Evolutionary conservation across 2,113 vertebrate species (phyloP), one percentile per base, ranked within the genome.

Genomic region (Gymnorhina tibicen): DNA sequence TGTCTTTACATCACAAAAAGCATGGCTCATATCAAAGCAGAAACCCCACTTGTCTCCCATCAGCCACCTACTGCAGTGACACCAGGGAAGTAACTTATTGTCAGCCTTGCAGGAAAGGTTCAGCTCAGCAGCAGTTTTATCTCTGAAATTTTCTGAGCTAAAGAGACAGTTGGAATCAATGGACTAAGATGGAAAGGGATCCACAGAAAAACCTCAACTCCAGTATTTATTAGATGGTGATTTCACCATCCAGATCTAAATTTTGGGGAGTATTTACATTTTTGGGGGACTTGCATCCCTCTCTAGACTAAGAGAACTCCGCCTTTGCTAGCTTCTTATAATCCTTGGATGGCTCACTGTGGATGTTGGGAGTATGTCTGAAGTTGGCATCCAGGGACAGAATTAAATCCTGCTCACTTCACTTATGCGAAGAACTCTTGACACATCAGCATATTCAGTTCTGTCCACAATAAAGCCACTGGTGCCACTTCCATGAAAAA

Each of bases 381-480:
- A 93, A 93, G 60, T 37, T 77, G 91, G 90, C 72, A 81, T 92
- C 64, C 82, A 94, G 72, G 23, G 84, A 58, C 41, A 89, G 80
- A 93, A 89, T 60, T 84, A 94, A 94, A 93, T 96, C 76, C 44
- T 66, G 86, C 60, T 72, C 32, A 59, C 26, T 93, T 94, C 76
- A 79, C 60, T 91, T 78, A 73, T 28, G 62, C 66, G 92, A 91
- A 93, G 68, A 92, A 78, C 44, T 93, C 86, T 55, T 24, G 46
- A 85, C 60, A 93, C n/a, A 87, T 46, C 58, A 70, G 58, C 50
- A 46, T 75, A 81, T 78, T 94, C 76, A 75, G 62, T 87, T 56
- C 73, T 89, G 75, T 75, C 72, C 73, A 87, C 60, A 91, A 72
- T 63, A 74, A 94, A 94, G 85, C 37, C 73, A 93, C 20, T 62